A percentile compares a stretch with the other conserved stretches of the same genome.
Conservation (phyloP, 2,888 invertebrate genomes). For the Noctua janthina region DNA sequence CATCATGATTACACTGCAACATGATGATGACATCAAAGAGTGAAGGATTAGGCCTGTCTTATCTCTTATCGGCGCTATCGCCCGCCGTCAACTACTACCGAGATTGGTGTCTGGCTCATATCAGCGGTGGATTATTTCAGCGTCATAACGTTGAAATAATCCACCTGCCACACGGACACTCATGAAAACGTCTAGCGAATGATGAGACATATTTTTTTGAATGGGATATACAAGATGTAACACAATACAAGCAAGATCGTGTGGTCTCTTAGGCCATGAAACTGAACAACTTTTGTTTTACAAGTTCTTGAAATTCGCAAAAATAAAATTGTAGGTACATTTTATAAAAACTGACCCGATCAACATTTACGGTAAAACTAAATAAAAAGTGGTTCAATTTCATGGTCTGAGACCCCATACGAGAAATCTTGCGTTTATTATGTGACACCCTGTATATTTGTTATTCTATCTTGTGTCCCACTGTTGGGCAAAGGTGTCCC, state of each 20-base stretch:
- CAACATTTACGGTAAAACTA: too few relatives aligned
- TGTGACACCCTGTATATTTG: too few relatives aligned
- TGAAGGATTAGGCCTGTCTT: constrained; percentile 67
- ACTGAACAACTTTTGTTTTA: too few relatives aligned
- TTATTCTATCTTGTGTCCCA: neutral
- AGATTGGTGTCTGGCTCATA: constrained; percentile 68
- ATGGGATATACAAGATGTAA: neutral
- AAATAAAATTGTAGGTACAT: too few relatives aligned
- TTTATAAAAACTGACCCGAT: too few relatives aligned
- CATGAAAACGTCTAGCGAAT: constrained; percentile 19
- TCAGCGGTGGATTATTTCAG: too few relatives aligned
- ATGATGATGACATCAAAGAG: constrained; percentile 58
- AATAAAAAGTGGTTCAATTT: too few relatives aligned
- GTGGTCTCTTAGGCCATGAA: too few relatives aligned
- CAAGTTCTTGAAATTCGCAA: too few relatives aligned
- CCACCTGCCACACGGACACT: constrained; percentile 12
- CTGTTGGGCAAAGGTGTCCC: neutral
- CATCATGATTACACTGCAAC: constrained; percentile 54
- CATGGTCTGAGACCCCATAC: too few relatives aligned
- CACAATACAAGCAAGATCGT: too few relatives aligned
- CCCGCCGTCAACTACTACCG: constrained; percentile 62
- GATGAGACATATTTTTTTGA: neutral
- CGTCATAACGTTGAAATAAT: constrained; percentile 34
- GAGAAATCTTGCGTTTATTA: too few relatives aligned
- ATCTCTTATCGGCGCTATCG: constrained; percentile 73